A percentile compares a stretch with the other conserved stretches of the same genome.
These are phyloP conservation scores for Sinopyrophorus schimmeli DNA, from an alignment of 2,888 invertebrate genomes.

Conservation along the genomic window DNA sequence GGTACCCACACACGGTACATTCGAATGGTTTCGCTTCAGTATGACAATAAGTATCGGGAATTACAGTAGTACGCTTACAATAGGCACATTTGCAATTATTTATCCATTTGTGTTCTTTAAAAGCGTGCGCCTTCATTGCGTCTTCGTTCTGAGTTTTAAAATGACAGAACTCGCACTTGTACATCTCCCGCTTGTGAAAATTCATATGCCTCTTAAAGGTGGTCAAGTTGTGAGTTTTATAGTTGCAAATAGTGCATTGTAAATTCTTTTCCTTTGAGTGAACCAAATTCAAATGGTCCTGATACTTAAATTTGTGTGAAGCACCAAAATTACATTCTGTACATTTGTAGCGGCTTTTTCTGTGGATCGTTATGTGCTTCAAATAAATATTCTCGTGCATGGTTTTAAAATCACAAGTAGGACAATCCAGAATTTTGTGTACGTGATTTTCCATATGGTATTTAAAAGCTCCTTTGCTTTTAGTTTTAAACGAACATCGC, in stretches of 20 bases:
- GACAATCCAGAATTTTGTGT: too few relatives aligned
- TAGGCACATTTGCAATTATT: conserved; percentile 4
- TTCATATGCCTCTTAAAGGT: conserved; percentile 10
- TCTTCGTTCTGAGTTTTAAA: too few relatives aligned
- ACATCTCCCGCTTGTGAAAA: conserved; percentile 4
- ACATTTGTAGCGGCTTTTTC: conserved; percentile 7
- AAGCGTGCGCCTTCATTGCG: too few relatives aligned
- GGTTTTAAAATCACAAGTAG: too few relatives aligned
- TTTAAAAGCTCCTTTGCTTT: too few relatives aligned
- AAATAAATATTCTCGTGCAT: neutral
- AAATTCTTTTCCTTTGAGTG: conserved; percentile 10
- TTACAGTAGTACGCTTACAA: conserved; percentile 3
- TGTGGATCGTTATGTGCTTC: neutral
- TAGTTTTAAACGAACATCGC: too few relatives aligned
- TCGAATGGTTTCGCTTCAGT: conserved; percentile 8
- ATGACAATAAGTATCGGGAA: too few relatives aligned
- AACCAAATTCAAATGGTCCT: neutral
- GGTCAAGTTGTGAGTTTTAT: conserved; percentile 5
- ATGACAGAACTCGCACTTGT: too few relatives aligned
- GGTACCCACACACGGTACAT: conserved; percentile 4
- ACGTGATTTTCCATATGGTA: too few relatives aligned
- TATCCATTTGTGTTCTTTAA: conserved; percentile 2
- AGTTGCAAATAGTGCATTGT: conserved; percentile 2
- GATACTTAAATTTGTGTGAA: neutral
- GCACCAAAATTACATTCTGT: conserved; percentile 3